phyloP scores from a whole-genome alignment of 2,888 invertebrate genomes.

The Bombyx huttoni region DNA sequence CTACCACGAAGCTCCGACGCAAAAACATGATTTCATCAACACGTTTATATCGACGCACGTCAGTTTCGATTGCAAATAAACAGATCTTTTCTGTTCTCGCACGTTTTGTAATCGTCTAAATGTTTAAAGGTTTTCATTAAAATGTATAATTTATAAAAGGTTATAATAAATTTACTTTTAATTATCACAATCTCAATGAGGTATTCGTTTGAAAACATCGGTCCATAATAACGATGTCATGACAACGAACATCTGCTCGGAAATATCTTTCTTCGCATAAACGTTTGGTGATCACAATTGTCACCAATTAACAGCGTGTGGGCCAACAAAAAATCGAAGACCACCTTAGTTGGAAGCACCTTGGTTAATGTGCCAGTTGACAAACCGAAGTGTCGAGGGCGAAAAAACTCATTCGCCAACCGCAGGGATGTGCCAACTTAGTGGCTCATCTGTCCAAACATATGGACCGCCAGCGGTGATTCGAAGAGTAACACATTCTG shows the following conservation, averaged over 20 bases:
- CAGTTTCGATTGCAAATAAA: constrained; percentile 36
- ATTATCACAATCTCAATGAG: not conserved
- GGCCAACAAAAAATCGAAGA: constrained; percentile 45
- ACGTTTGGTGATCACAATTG: constrained; percentile 60
- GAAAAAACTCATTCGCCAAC: constrained; percentile 48
- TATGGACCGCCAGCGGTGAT: constrained; percentile 33
- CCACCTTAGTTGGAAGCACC: constrained; percentile 60
- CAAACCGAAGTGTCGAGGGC: constrained; percentile 40
- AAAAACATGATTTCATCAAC: constrained; percentile 59
- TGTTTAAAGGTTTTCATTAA: too few species aligned
- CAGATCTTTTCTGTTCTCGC: constrained; percentile 11
- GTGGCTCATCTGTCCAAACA: constrained; percentile 56
- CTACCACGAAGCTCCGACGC: constrained; percentile 37
- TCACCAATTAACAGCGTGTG: constrained; percentile 61
- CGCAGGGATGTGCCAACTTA: constrained; percentile 44
- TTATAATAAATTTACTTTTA: too few species aligned
- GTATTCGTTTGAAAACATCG: not conserved
- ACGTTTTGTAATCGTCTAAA: too few species aligned
- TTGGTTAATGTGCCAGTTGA: constrained; percentile 67
- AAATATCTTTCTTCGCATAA: constrained; percentile 61
- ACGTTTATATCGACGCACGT: constrained; percentile 14
- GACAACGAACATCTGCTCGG: constrained; percentile 50
- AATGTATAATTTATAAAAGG: too few species aligned
- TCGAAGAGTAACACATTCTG: constrained; percentile 5
- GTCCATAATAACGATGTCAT: constrained; percentile 17